Evolutionary conservation across 2,888 invertebrate species (phyloP), one percentile per base, ranked within the genome.

Genomic region (Opisthograptis luteolata): DNA sequence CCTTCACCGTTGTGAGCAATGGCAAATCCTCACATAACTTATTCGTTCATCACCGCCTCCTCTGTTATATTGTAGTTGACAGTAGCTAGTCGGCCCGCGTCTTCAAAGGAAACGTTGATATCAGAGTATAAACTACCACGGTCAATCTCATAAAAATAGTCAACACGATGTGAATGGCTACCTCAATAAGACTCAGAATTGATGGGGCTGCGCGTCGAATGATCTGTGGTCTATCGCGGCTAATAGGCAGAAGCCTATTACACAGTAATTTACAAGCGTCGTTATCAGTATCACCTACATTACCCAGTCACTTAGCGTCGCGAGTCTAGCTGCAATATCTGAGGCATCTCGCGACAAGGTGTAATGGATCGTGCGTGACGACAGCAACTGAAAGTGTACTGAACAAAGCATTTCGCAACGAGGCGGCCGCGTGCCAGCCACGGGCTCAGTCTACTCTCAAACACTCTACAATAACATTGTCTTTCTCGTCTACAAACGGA

Each of bases 391-490:
- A 73, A 76, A 80, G 76, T 75, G 74, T 73, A 70, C 70, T 82
- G 59, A 62, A 62, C 59, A 85, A 81, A 79, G 79, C 77, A 73
- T 75, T 70, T 69, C 71, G 66, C 72, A 72, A 70, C 74, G 66
- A 40, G n/a, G 31, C 68, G 71, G 67, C 58, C 55, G 65, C 62
- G 79, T 78, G 84, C 83, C 86, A 83, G 76, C 74, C 67, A 68
- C 70, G 71, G 55, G 75, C 70, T 81, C 84, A 84, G 83, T 85
- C 71, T 64, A 58, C 73, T 54, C 60, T 73, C 70, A 76, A 81
- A 77, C 84, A 79, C 69, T 74, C 74, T 67, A 78, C 76, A 82
- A 83, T 73, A 81, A 80, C 79, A 79, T 75, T 70, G 68, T 67
- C 70, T 65, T 37, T 44, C 36, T 46, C 47, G 51, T 44, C 46